A percentile compares a stretch with the other conserved stretches of the same genome.
Evolutionary conservation across 2,888 invertebrate species (phyloP).

Genomic region (Chymomyza fuscimana): DNA sequence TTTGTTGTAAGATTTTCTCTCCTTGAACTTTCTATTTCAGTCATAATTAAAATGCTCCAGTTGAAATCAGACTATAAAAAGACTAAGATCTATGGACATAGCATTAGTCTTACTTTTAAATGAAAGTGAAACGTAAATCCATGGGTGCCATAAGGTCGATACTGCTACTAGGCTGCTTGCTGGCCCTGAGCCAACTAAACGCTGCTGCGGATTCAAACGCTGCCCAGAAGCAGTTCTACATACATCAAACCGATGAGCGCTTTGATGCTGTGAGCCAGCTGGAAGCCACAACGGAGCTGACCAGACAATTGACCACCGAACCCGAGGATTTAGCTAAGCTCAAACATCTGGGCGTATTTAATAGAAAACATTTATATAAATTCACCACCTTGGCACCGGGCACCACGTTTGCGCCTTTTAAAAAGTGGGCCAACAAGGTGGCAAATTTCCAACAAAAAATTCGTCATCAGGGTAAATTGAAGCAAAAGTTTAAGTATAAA

Average conservation of each 20-base stretch:
- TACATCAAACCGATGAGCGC: not conserved
- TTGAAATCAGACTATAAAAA: constrained; percentile 9
- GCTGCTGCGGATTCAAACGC: not conserved
- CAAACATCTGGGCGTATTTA: not conserved
- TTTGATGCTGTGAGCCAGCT: not conserved
- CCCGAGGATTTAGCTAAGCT: not conserved
- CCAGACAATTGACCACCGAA: not conserved
- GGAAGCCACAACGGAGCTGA: not conserved
- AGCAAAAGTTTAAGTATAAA: not conserved
- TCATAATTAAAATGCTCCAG: constrained; percentile 13
- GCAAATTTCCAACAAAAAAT: not conserved
- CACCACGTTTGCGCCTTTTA: not conserved
- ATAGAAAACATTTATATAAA: not conserved
- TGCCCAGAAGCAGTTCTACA: not conserved
- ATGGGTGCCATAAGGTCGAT: not conserved
- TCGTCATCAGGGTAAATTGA: not conserved
- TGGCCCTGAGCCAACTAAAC: not conserved
- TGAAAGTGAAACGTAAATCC: not conserved
- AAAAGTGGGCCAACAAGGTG: not conserved
- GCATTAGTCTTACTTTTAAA: not conserved
- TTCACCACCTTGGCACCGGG: not conserved
- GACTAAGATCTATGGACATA: not conserved
- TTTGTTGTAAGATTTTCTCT: not conserved
- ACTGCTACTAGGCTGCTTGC: not conserved
- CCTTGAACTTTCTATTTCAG: not conserved